Conservation (phyloP, 2,113 vertebrate genomes). For the Dromaius novaehollandiae region DNA sequence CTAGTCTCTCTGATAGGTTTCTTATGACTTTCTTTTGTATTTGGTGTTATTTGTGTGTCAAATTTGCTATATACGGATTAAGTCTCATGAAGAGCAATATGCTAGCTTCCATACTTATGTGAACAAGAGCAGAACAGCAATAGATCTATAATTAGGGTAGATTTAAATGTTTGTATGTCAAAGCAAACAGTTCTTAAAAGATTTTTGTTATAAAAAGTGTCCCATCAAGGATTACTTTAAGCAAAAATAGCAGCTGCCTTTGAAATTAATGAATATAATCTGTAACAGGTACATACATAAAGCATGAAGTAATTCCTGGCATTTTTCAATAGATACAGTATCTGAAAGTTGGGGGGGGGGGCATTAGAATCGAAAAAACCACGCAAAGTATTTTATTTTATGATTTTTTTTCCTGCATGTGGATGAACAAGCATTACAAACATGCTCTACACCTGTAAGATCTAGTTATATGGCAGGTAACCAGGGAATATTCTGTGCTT, state of each 20-base stretch:
- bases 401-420: constrained; percentile 57
- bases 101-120: neutral
- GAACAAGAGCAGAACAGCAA: neutral
- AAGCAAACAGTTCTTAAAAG: neutral
- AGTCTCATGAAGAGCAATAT: neutral
- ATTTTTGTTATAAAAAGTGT: neutral
- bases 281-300: constrained; percentile 75
- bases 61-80: neutral
- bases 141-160: neutral
- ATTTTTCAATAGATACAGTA: constrained; percentile 68
- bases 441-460: constrained; percentile 79
- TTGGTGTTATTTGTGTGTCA: neutral
- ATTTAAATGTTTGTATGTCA: neutral
- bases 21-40: neutral
- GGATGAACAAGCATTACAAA: constrained; percentile 73
- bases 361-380: constrained; percentile 66
- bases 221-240: constrained; percentile 43
- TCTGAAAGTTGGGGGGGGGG: constrained; percentile 69
- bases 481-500: constrained; percentile 76
- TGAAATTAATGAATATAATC: constrained; percentile 76
- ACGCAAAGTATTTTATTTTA: constrained; percentile 73
- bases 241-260: constrained; percentile 74
- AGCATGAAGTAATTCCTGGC: constrained; percentile 81
- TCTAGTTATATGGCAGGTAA: constrained; percentile 67
- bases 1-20: neutral